phyloP scores from a whole-genome alignment of 2,888 invertebrate genomes.

The Trachelus tabidus region DNA sequence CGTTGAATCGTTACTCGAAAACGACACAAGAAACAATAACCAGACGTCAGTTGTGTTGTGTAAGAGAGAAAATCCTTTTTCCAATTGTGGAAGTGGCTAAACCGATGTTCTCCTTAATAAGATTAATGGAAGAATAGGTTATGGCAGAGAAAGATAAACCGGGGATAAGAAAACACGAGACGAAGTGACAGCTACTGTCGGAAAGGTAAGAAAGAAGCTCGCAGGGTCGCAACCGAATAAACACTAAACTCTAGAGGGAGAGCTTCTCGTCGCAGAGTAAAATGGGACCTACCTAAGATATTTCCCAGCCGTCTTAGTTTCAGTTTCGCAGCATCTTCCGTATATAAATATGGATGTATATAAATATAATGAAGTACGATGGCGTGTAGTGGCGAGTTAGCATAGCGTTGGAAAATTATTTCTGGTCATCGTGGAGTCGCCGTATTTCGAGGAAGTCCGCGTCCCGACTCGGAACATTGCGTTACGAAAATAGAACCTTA shows the following conservation, averaged over 20 bases:
- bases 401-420: slow-evolving; percentile 19
- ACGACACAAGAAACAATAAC: neutral
- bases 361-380: neutral
- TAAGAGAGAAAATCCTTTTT: neutral
- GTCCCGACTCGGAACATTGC: slow-evolving; percentile 24
- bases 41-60: neutral
- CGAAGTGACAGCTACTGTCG: neutral
- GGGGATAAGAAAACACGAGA: neutral
- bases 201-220: neutral
- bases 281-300: neutral
- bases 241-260: neutral
- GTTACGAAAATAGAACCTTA: neutral
- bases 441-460: slow-evolving; percentile 15
- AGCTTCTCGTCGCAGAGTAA: neutral
- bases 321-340: neutral
- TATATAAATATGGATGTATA: neutral
- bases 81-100: neutral
- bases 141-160: neutral
- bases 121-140: neutral
- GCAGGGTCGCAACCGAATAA: neutral
- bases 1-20: neutral
- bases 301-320: no score
- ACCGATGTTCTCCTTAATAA: neutral
- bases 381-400: neutral
- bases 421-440: slow-evolving; percentile 14